A percentile compares a stretch with the other conserved stretches of the same genome.
Evolutionary conservation across 2,888 invertebrate species (phyloP).

Genomic region (Apamea monoglypha): DNA sequence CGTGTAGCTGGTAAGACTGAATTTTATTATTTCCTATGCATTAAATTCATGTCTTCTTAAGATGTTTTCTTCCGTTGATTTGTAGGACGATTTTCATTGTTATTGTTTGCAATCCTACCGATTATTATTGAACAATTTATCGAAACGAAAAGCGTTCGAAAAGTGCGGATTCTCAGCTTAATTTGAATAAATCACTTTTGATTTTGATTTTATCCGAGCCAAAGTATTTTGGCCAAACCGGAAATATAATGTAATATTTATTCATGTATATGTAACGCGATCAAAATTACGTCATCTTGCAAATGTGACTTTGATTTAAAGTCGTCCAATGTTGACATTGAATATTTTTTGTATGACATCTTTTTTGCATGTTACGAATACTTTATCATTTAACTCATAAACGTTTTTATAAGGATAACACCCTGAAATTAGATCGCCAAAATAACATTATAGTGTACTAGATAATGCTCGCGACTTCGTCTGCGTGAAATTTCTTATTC

Average conservation of each 20-base stretch:
- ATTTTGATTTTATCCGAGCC: too few relatives aligned
- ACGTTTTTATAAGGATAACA: constrained; percentile 42
- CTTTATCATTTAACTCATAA: constrained; percentile 35
- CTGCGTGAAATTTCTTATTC: background rate
- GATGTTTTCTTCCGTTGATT: too few relatives aligned
- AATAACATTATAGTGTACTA: background rate
- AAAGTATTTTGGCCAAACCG: background rate
- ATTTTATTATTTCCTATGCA: too few relatives aligned
- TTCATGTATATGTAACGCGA: background rate
- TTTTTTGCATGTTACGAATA: constrained; percentile 11
- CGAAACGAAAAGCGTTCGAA: too few relatives aligned
- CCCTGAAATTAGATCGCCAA: constrained; percentile 37
- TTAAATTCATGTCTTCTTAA: too few relatives aligned
- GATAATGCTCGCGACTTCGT: background rate
- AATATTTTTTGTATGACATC: constrained; percentile 22
- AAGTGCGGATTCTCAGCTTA: too few relatives aligned
- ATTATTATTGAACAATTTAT: too few relatives aligned
- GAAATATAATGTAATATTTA: background rate
- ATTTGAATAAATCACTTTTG: too few relatives aligned
- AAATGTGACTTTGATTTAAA: constrained; percentile 1
- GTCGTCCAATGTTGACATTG: constrained; percentile 32
- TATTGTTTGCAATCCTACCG: too few relatives aligned
- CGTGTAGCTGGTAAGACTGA: too few relatives aligned
- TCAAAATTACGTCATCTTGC: constrained; percentile 12
- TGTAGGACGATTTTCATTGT: too few relatives aligned